A percentile compares a stretch with the other conserved stretches of the same genome.
Evolutionary conservation across 1,140 invertebrate genomes (phyloP).

Genomic region (Eupeodes corollae): DNA sequence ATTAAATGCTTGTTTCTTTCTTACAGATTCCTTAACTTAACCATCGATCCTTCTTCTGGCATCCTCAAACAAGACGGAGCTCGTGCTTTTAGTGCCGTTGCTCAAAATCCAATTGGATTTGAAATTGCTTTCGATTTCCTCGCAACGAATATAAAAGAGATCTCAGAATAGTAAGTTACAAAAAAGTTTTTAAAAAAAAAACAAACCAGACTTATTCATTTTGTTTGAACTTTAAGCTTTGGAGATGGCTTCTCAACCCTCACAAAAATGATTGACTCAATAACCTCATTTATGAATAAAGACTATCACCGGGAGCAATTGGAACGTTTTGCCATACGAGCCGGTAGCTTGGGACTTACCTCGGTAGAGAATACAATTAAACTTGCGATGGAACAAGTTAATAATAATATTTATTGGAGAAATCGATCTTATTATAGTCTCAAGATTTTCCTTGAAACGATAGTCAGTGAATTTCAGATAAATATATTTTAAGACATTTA

Average conservation of each 20-base stretch:
- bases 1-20: not conserved
- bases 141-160: constrained; percentile 35
- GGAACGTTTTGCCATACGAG: constrained; percentile 19
- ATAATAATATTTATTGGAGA: constrained; percentile 35
- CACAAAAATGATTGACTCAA: constrained; percentile 39
- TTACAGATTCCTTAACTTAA: constrained; percentile 39
- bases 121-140: constrained; percentile 43
- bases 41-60: constrained; percentile 35
- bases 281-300: constrained; percentile 43
- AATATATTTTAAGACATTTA: constrained; percentile 31
- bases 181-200: not conserved
- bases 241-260: constrained; percentile 42
- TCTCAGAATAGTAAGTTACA: constrained; percentile 39
- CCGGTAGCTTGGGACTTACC: constrained; percentile 23
- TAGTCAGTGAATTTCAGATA: constrained; percentile 32
- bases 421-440: constrained; percentile 29
- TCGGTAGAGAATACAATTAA: constrained; percentile 26
- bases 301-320: constrained; percentile 34
- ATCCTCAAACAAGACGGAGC: constrained; percentile 45
- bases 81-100: constrained; percentile 37
- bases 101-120: constrained; percentile 37
- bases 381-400: constrained; percentile 32
- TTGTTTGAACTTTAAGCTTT: constrained; percentile 24
- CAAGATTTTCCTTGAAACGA: constrained; percentile 25
- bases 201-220: not conserved